Conservation (phyloP, 2,797 vertebrate species). For the Sebastes hubbsi region DNA sequence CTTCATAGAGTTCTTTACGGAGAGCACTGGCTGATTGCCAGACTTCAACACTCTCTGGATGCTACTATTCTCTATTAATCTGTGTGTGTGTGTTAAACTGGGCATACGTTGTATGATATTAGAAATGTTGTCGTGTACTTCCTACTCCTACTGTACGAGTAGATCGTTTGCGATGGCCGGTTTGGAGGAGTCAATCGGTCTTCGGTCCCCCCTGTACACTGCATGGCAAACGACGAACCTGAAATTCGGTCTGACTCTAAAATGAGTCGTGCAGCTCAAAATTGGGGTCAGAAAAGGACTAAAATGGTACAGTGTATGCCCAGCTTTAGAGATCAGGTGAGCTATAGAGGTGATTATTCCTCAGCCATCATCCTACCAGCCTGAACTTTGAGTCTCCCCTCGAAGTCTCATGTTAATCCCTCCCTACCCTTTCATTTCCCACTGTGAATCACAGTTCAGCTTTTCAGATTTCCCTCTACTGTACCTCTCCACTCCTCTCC, state of each 20-base stretch:
- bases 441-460: constrained; percentile 2
- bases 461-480: neutral
- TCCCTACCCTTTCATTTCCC: neutral
- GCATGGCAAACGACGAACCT: no score
- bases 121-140: no score
- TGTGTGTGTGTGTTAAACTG: neutral
- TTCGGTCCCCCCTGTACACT: no score
- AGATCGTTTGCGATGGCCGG: no score
- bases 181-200: no score
- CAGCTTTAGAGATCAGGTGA: neutral
- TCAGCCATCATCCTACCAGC: neutral
- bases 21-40: constrained; percentile 1
- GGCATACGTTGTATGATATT: fast-evolving
- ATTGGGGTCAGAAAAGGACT: no score
- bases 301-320: no score
- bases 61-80: neutral
- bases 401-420: constrained; percentile 21
- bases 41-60: neutral
- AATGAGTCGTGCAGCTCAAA: no score
- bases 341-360: constrained; percentile 21
- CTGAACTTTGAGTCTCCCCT: neutral
- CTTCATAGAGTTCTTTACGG: constrained; percentile 26
- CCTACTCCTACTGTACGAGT: no score
- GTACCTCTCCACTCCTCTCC: neutral
- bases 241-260: no score